Conservation (phyloP, 2,797 vertebrate species). For the Parauchenoglanis punctatus region DNA sequence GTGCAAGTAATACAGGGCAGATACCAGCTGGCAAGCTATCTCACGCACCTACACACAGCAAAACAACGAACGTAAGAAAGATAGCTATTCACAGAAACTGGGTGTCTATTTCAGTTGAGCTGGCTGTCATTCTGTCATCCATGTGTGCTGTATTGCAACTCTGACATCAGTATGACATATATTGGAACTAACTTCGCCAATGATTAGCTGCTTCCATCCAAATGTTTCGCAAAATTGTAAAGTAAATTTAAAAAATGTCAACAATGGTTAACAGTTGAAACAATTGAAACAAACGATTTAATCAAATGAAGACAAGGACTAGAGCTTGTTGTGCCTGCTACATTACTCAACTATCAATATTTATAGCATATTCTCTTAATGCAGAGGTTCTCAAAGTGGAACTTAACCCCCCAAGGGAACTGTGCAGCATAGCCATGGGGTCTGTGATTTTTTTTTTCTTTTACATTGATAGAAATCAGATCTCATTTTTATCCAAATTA, state of each 20-base stretch:
- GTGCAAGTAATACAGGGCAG: conserved; percentile 94
- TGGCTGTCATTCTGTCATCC: conserved; percentile 25
- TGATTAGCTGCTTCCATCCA: conserved; percentile 27
- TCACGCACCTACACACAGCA: conserved; percentile 77
- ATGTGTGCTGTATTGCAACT: conserved; percentile 22
- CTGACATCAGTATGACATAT: conserved; percentile 28
- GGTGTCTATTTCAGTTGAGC: conserved; percentile 36
- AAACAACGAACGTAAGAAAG: conserved; percentile 30
- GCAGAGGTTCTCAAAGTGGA: background rate
- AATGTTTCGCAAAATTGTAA: conserved; percentile 24
- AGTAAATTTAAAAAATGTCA: conserved; percentile 12
- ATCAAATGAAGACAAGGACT: conserved; percentile 3
- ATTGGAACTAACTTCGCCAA: conserved; percentile 16
- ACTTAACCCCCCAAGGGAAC: background rate
- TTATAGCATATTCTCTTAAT: background rate
- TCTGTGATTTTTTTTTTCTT: background rate
- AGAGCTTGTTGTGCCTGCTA: background rate
- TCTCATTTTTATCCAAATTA: background rate
- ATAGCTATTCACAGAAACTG: conserved; percentile 30
- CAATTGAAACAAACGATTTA: background rate
- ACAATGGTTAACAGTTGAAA: background rate
- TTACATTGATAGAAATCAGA: background rate
- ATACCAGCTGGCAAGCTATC: conserved; percentile 92
- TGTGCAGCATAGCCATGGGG: background rate
- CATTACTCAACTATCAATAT: background rate